These are phyloP conservation scores for Cirrhinus molitorella DNA, from an alignment of 2,797 vertebrate genomes.

Conservation along the genomic window DNA sequence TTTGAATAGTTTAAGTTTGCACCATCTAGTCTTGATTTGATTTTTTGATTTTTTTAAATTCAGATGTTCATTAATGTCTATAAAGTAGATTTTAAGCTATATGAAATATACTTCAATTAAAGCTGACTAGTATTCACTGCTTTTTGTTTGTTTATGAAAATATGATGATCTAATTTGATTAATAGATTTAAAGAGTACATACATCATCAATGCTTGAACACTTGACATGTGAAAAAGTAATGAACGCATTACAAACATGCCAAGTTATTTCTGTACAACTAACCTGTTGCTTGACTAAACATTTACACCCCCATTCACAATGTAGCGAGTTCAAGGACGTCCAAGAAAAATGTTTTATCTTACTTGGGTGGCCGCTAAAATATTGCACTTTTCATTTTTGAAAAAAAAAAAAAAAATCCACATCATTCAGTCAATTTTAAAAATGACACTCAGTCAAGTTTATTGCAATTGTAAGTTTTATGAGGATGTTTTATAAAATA, in stretches of 20 bases:
- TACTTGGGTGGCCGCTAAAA: constrained; percentile 3
- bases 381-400: not conserved
- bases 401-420: no score
- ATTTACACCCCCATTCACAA: constrained; percentile 27
- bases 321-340: constrained; percentile 17
- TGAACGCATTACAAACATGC: not conserved
- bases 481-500: not conserved
- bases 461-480: not conserved
- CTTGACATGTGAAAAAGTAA: not conserved
- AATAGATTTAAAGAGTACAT: not conserved
- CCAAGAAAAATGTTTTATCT: constrained; percentile 8
- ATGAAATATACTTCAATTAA: not conserved
- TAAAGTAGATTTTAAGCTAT: not conserved
- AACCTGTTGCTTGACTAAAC: constrained; percentile 28
- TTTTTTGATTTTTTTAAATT: not conserved
- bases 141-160: not conserved
- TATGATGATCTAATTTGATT: not conserved
- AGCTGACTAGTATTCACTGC: not conserved
- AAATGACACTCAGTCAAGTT: not conserved
- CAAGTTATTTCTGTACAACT: constrained; percentile 27
- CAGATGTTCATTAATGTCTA: not conserved
- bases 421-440: not conserved
- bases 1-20: not conserved
- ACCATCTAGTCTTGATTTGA: not conserved
- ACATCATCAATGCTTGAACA: not conserved